Evolutionary conservation across 2,888 invertebrate genomes (phyloP).

Genomic region (Drosophila tanythrix): DNA sequence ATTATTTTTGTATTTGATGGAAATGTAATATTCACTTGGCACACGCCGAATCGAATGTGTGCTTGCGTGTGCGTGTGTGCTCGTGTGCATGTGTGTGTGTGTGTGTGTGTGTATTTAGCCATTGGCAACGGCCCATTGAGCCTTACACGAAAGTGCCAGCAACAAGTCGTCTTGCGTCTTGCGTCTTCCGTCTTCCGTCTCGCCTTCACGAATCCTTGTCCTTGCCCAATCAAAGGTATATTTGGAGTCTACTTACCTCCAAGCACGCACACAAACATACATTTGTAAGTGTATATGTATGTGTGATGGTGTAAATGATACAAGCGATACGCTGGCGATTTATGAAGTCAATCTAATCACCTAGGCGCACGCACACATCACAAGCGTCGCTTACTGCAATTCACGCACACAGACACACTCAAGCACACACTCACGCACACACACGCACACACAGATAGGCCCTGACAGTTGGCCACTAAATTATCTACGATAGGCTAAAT

Average conservation of each 20-base stretch:
- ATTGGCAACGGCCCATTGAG: constrained; percentile 9
- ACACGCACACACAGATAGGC: constrained; percentile 3
- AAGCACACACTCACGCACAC: constrained; percentile 2
- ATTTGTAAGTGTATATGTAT: neutral
- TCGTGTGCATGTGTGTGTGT: neutral
- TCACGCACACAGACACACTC: constrained; percentile 20
- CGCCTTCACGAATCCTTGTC: constrained; percentile 44
- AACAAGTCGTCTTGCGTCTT: constrained; percentile 42
- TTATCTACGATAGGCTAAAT: constrained; percentile 68
- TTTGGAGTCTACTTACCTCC: neutral
- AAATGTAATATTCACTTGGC: neutral
- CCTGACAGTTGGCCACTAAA: constrained; percentile 65
- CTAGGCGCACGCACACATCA: constrained; percentile 43
- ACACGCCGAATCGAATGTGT: neutral
- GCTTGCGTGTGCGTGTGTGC: neutral
- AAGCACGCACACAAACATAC: constrained; percentile 8
- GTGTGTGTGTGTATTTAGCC: neutral
- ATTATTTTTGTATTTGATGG: neutral
- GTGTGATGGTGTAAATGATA: constrained; percentile 45
- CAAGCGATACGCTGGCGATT: constrained; percentile 48
- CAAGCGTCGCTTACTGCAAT: constrained; percentile 4
- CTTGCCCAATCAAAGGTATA: constrained; percentile 19
- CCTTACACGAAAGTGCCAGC: constrained; percentile 16
- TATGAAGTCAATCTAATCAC: constrained; percentile 52
- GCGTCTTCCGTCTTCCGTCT: neutral